These are phyloP conservation scores for Dynastes hyllus DNA, from an alignment of 2,888 invertebrate species.

Conservation along the genomic window DNA sequence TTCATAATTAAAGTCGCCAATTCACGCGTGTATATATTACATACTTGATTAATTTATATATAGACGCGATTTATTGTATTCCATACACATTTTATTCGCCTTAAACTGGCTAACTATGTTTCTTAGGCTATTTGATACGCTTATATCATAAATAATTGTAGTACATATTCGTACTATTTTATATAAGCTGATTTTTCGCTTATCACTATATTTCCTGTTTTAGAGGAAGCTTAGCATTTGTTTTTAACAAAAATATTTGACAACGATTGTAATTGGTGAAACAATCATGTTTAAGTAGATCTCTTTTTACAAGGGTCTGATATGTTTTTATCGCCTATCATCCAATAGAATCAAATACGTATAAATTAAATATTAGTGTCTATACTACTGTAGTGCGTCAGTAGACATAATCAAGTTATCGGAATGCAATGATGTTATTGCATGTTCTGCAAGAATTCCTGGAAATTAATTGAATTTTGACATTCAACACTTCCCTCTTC, in stretches of 20 bases:
- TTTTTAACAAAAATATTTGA: background rate
- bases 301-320: too few species aligned
- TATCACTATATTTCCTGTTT: conserved; percentile 33
- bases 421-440: background rate
- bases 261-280: too few species aligned
- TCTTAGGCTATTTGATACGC: background rate
- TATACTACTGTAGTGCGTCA: background rate
- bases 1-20: conserved; percentile 5
- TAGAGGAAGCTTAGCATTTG: conserved; percentile 30
- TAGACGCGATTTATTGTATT: background rate
- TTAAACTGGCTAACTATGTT: background rate
- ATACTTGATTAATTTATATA: background rate
- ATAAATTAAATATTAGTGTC: too few species aligned
- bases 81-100: background rate
- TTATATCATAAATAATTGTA: background rate
- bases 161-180: background rate
- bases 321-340: too few species aligned
- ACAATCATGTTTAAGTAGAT: too few species aligned
- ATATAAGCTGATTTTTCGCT: conserved; percentile 6
- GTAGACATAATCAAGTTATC: background rate
- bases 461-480: too few species aligned
- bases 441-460: background rate
- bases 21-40: too few species aligned
- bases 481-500: too few species aligned
- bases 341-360: too few species aligned